Conservation (phyloP, 2,797 vertebrate species). For the Lepilemur septentrionalis region DNA sequence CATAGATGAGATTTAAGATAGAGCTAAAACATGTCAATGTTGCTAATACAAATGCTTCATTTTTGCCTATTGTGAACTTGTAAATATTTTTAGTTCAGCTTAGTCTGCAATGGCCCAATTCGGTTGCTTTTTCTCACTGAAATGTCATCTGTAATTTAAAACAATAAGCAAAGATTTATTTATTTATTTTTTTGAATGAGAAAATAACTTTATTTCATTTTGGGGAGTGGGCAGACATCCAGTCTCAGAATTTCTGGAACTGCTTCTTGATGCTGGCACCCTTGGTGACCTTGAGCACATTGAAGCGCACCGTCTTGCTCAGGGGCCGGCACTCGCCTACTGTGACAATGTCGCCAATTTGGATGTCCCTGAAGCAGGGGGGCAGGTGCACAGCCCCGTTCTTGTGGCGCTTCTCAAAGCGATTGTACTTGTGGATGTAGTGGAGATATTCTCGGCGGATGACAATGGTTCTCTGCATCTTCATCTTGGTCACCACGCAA, state of each 20-base stretch:
- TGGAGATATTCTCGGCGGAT: no score
- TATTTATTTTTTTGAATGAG: not conserved
- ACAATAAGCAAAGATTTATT: slow-evolving; percentile 38
- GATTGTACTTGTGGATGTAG: no score
- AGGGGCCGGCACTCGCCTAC: no score
- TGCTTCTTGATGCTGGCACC: slow-evolving; percentile 98
- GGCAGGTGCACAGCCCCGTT: no score
- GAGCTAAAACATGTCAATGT: slow-evolving; percentile 37
- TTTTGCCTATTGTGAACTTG: slow-evolving; percentile 22
- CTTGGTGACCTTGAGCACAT: slow-evolving; percentile 98
- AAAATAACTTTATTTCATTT: slow-evolving; percentile 65
- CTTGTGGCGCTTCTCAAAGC: no score
- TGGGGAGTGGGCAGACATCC: rapidly evolving
- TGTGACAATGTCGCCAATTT: no score
- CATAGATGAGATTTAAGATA: not conserved
- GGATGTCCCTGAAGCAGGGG: no score
- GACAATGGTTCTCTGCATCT: no score
- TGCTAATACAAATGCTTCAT: slow-evolving; percentile 30
- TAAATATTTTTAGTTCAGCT: slow-evolving; percentile 3
- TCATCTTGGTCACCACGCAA: no score
- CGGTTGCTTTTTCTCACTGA: slow-evolving; percentile 42
- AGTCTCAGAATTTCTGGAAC: slow-evolving; percentile 95
- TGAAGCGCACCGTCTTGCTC: slow-evolving; percentile 92
- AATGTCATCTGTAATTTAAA: slow-evolving; percentile 57
- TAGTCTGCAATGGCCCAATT: slow-evolving; percentile 26